phyloP scores from a whole-genome alignment of 2,888 invertebrate genomes.

The Callinectes sapidus region DNA sequence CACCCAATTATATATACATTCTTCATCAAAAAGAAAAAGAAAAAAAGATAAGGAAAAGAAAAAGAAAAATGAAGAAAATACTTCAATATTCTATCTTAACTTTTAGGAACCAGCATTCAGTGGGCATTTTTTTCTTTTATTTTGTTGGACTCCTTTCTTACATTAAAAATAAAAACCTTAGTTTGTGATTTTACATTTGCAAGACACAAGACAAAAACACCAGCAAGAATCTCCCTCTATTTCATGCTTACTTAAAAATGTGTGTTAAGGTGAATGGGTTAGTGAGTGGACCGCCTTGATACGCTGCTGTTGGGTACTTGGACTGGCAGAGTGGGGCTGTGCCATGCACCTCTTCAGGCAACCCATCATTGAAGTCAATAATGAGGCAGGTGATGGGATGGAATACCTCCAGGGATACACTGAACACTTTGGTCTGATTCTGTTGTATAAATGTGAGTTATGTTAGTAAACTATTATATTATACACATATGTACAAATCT shows the following conservation, averaged over 20 bases:
- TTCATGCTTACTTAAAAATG: conserved; percentile 11
- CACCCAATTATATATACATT: no score
- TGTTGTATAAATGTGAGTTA: neutral
- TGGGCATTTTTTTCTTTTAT: no score
- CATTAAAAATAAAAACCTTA: no score
- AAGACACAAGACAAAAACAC: neutral
- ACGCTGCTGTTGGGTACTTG: conserved; percentile 32
- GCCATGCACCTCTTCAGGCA: conserved; percentile 47
- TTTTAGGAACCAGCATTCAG: no score
- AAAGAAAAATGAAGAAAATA: no score
- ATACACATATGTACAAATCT: neutral
- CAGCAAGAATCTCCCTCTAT: neutral
- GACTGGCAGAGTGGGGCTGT: conserved; percentile 28
- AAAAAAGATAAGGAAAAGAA: no score
- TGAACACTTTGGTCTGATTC: conserved; percentile 53
- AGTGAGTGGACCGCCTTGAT: conserved; percentile 42
- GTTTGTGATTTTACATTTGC: neutral
- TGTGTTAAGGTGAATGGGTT: conserved; percentile 42
- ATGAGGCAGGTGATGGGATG: conserved; percentile 60
- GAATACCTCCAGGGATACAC: conserved; percentile 45
- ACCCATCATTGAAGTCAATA: conserved; percentile 60
- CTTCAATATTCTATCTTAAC: no score
- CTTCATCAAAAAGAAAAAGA: no score
- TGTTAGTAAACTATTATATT: neutral
- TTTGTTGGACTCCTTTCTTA: no score